Evolutionary conservation across 2,888 invertebrate genomes (phyloP).

Genomic region (Thalpophila matura): DNA sequence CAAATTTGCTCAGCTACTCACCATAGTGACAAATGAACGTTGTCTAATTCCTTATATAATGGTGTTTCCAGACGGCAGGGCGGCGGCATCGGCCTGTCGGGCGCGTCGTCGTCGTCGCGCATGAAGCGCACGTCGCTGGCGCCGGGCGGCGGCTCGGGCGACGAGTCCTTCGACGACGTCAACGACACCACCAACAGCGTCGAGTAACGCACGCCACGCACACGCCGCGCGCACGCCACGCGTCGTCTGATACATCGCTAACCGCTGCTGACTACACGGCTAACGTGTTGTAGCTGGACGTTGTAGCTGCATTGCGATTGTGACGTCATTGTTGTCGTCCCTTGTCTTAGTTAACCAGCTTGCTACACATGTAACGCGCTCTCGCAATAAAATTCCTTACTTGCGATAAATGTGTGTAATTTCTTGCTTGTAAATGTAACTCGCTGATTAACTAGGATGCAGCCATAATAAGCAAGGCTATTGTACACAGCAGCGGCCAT

Average conservation of each 20-base stretch:
- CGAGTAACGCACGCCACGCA: conserved; percentile 79
- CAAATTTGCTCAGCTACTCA: conserved; percentile 16
- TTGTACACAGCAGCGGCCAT: not conserved
- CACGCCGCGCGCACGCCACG: not conserved
- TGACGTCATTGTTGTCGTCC: not conserved
- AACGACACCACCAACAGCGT: conserved; percentile 94
- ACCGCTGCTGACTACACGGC: too few species aligned
- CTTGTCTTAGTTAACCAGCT: not conserved
- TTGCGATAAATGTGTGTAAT: not conserved
- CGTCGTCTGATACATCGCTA: not conserved
- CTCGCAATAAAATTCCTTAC: not conserved
- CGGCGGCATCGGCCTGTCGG: conserved; percentile 91
- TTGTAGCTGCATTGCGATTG: not conserved
- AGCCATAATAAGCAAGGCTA: not conserved
- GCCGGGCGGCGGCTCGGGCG: conserved; percentile 92
- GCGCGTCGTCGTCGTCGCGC: conserved; percentile 92
- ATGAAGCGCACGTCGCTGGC: conserved; percentile 93
- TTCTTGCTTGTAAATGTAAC: not conserved
- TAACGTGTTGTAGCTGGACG: not conserved
- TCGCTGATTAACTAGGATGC: not conserved
- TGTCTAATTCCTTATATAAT: not conserved
- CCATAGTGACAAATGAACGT: not conserved
- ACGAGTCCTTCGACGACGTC: conserved; percentile 94
- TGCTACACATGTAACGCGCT: not conserved
- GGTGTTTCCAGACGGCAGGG: conserved; percentile 83